Conservation (phyloP, 2,797 vertebrate genomes). For the Zalophus californianus region DNA sequence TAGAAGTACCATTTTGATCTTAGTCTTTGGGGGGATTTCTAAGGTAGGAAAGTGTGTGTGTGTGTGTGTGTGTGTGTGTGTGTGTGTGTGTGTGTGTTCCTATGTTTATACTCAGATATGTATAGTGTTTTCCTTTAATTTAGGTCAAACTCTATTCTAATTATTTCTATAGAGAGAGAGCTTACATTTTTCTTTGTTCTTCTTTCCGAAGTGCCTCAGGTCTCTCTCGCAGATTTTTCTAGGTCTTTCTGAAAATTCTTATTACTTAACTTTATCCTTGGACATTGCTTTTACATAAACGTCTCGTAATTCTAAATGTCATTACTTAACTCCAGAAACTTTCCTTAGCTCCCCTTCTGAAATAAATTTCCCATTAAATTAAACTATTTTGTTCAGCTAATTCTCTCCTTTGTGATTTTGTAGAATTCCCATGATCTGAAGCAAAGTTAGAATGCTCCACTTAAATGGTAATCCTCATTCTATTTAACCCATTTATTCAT, state of each 20-base stretch:
- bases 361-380: conserved; percentile 80
- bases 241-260: conserved; percentile 75
- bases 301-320: conserved; percentile 74
- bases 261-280: conserved; percentile 75
- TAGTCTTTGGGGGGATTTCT: conserved; percentile 49
- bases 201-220: conserved; percentile 74
- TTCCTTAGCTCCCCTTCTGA: conserved; percentile 72
- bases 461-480: conserved; percentile 80
- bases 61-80: background rate
- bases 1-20: conserved; percentile 69
- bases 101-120: background rate
- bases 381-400: conserved; percentile 77
- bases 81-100: background rate
- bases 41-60: background rate
- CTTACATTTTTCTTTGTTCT: conserved; percentile 75
- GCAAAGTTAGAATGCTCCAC: conserved; percentile 82
- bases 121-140: conserved; percentile 71
- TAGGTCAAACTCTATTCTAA: conserved; percentile 78
- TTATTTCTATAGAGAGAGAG: conserved; percentile 66
- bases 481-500: conserved; percentile 83
- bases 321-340: conserved; percentile 76
- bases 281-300: conserved; percentile 70
- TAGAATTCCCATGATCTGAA: conserved; percentile 82
- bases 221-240: conserved; percentile 69
- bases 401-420: conserved; percentile 82